Evolutionary conservation across 2,113 vertebrate genomes (phyloP), one percentile per base, ranked within the genome.

Genomic region (Hipposideros armiger): DNA sequence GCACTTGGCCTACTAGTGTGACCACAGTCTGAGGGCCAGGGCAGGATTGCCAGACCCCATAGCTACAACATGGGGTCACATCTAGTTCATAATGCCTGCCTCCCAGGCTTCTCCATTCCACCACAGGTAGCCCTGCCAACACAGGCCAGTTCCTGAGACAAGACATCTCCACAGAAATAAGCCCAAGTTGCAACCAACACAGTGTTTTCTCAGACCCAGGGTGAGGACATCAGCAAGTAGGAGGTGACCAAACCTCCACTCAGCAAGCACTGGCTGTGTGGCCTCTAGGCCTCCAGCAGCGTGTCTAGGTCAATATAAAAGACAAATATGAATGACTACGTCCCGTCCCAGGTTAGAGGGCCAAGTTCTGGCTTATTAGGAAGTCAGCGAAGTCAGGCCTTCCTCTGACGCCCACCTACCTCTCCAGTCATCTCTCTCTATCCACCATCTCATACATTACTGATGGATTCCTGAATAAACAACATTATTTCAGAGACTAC

Each of bases 1-100:
- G 47, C 24, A 30, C 60, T 47, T 64, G 54, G 52, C 28, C 88
- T 58, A 32, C 20, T 1, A 40, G 32, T 28, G 15, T 42, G 77
- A 62, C 40, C 60, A 47, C 54, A 28, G 19, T 62, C 22, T 52
- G 54, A 60, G n/a, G 52, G 67, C 52, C 28, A 0, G 36, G 36
- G 86, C 19, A 87, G 76, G 15, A 40, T 14, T 54, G 36, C 26
- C 81, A 62, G 17, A 11, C 2, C 32, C 77, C 16, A 20, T 0
- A 3, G 67, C 16, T 22, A 8, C 26, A 36, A 50, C 36, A 30
- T 1, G 1, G 40, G 0, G 26, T 17, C 11, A 8, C 4, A 4
- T 11, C 60, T 45, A 45, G 7, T 50, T 7, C 7, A 42, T 42
- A 28, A 14, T 32, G 78, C 66, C 30, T 11, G 82, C 62, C n/a